phyloP scores from a whole-genome alignment of 2,888 invertebrate genomes.

The Diabrotica balteata region DNA sequence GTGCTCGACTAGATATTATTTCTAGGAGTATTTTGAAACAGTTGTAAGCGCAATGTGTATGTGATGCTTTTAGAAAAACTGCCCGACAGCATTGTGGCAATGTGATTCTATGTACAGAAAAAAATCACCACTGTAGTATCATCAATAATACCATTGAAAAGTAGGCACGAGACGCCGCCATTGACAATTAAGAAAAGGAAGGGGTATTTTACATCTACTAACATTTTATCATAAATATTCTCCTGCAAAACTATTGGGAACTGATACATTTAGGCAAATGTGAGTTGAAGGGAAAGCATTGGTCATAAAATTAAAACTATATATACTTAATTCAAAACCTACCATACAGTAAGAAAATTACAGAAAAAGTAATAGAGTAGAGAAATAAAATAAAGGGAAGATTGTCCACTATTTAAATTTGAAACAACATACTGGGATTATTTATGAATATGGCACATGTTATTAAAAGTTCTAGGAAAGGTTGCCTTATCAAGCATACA shows the following conservation, averaged over 20 bases:
- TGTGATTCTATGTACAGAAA: conserved; percentile 36
- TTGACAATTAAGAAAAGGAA: conserved; percentile 47
- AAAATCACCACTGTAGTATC: conserved; percentile 28
- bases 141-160: conserved; percentile 49
- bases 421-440: too few species aligned
- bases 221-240: conserved; percentile 11
- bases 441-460: too few species aligned
- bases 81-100: conserved; percentile 50
- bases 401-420: too few species aligned
- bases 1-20: neutral
- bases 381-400: too few species aligned
- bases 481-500: too few species aligned
- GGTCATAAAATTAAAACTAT: too few species aligned
- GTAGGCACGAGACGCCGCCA: conserved; percentile 56
- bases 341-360: too few species aligned
- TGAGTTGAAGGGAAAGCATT: too few species aligned
- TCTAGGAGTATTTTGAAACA: neutral
- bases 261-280: too few species aligned
- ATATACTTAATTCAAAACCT: too few species aligned
- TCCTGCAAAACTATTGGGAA: neutral
- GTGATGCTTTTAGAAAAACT: conserved; percentile 38
- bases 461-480: too few species aligned
- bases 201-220: conserved; percentile 11
- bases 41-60: conserved; percentile 2
- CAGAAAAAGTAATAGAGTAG: too few species aligned